Conservation (phyloP, 2,888 invertebrate species). For the Diloba caeruleocephala region DNA sequence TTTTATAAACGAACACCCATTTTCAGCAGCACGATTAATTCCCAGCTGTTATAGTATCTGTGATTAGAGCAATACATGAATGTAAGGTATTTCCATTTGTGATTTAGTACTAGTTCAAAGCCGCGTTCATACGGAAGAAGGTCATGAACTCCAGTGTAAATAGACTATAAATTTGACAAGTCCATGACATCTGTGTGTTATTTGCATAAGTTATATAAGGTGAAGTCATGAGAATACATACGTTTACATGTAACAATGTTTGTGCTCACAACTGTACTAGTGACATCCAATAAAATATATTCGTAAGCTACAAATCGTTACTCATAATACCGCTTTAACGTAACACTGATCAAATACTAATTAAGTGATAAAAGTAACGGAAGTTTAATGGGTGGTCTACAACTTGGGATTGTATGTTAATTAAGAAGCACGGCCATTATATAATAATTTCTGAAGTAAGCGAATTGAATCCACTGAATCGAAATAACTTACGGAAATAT, state of each 20-base stretch:
- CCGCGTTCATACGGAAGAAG: conserved; percentile 17
- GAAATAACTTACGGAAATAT: too few relatives aligned
- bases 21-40: too few relatives aligned
- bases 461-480: too few relatives aligned
- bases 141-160: conserved; percentile 22
- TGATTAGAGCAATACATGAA: too few relatives aligned
- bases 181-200: conserved; percentile 23
- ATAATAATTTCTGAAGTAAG: too few relatives aligned
- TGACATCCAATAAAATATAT: too few relatives aligned
- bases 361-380: conserved; percentile 39
- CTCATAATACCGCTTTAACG: conserved; percentile 17
- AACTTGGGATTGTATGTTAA: conserved; percentile 42
- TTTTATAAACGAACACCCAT: too few relatives aligned
- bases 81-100: conserved; percentile 16
- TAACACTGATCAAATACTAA: conserved; percentile 41
- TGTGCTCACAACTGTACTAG: too few relatives aligned
- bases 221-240: too few relatives aligned
- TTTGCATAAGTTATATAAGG: too few relatives aligned
- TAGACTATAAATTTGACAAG: conserved; percentile 24
- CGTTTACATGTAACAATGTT: too few relatives aligned
- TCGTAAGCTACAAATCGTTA: neutral
- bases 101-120: conserved; percentile 31
- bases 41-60: too few relatives aligned
- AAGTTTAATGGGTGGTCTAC: conserved; percentile 41
- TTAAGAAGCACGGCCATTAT: neutral